Percentiles rank a stretch among this genome's conserved stretches.
Evolutionary conservation across 2,797 vertebrate genomes (phyloP).

Genomic region (Sardinella longiceps): DNA sequence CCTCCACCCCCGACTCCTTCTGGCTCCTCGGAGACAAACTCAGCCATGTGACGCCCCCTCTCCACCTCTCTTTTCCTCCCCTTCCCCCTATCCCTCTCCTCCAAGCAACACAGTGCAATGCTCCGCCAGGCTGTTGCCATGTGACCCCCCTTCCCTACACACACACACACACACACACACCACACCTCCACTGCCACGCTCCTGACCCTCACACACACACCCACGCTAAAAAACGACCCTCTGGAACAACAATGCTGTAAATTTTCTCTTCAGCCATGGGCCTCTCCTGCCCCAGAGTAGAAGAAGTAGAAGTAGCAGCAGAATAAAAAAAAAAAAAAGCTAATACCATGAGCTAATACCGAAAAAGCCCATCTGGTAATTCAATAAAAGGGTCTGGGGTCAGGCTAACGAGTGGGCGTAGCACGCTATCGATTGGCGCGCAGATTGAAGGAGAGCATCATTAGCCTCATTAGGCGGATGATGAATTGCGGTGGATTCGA

Average conservation of each 20-base stretch:
- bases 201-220: conserved; percentile 18
- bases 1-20: too few species aligned
- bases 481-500: conserved; percentile 39
- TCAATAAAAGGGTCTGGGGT: conserved; percentile 14
- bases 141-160: conserved; percentile 27
- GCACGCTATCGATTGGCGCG: conserved; percentile 38
- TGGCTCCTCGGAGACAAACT: conserved; percentile 48
- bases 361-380: conserved; percentile 21
- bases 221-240: neutral
- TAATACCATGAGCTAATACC: conserved; percentile 24
- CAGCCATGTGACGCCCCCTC: conserved; percentile 63
- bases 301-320: conserved; percentile 27
- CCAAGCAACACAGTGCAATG: conserved; percentile 59
- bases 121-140: conserved; percentile 39
- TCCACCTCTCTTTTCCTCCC: neutral
- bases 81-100: conserved; percentile 19
- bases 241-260: conserved; percentile 19
- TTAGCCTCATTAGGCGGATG: conserved; percentile 44
- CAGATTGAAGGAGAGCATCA: conserved; percentile 39
- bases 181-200: neutral
- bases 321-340: conserved; percentile 28
- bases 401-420: conserved; percentile 19
- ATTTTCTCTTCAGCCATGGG: conserved; percentile 37
- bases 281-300: conserved; percentile 29
- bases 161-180: too few species aligned